Conservation (phyloP, 2,888 invertebrate genomes). For the Dendrolimus pini region DNA sequence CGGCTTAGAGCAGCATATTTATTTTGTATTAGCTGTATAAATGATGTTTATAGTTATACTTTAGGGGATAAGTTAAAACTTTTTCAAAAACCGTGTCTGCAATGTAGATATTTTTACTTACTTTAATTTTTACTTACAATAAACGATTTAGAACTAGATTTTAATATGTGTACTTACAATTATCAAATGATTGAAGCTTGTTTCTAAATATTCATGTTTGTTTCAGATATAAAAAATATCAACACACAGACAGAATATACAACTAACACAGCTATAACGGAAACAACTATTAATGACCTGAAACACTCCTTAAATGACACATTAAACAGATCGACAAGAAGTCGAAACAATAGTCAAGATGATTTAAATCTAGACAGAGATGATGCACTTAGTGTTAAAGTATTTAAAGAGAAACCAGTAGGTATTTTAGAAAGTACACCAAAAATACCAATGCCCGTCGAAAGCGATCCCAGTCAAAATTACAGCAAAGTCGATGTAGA, state of each 20-base stretch:
- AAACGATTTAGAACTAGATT: too few species aligned
- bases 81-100: not conserved
- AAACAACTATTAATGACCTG: slow-evolving; percentile 13
- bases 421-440: slow-evolving; percentile 49
- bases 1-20: too few species aligned
- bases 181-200: too few species aligned
- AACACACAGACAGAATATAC: slow-evolving; percentile 28
- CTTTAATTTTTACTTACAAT: not conserved
- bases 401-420: slow-evolving; percentile 23
- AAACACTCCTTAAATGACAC: slow-evolving; percentile 9
- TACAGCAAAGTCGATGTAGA: slow-evolving; percentile 23
- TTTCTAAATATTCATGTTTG: slow-evolving; percentile 10
- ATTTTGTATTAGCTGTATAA: too few species aligned
- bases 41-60: not conserved
- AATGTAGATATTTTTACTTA: not conserved
- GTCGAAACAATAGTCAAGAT: slow-evolving; percentile 19
- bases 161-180: too few species aligned
- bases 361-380: slow-evolving; percentile 20
- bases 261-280: slow-evolving; percentile 10
- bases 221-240: slow-evolving; percentile 46
- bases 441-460: slow-evolving; percentile 42
- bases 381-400: slow-evolving; percentile 4
- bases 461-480: slow-evolving; percentile 14
- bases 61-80: not conserved
- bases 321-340: slow-evolving; percentile 15